Conservation (phyloP, 2,113 vertebrate genomes). For the Mesoclemmys tuberculata region DNA sequence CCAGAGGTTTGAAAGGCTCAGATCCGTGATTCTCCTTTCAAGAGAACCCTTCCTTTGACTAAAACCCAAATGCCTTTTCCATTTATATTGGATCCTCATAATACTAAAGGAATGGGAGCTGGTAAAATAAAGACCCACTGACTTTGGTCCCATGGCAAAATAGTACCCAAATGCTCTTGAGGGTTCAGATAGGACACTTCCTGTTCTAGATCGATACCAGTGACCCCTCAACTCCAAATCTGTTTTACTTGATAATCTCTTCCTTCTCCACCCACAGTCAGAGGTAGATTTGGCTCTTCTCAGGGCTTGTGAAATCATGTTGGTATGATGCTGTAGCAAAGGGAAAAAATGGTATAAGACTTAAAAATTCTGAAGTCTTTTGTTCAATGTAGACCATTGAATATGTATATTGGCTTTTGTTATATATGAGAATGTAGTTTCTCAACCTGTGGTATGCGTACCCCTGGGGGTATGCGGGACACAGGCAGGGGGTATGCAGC, state of each 20-base stretch:
- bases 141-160: not conserved
- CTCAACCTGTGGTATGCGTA: no score
- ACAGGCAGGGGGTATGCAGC: no score
- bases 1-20: no score
- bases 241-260: not conserved
- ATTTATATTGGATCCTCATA: not conserved
- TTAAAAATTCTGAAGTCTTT: not conserved
- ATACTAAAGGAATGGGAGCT: not conserved
- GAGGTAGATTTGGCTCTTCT: not conserved
- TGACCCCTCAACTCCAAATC: not conserved
- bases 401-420: not conserved
- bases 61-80: not conserved
- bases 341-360: not conserved
- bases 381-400: not conserved
- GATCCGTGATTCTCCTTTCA: no score
- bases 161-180: not conserved
- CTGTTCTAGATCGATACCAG: not conserved
- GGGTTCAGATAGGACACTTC: not conserved
- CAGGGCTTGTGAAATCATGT: not conserved
- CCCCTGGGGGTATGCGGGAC: no score
- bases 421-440: not conserved
- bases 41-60: not conserved
- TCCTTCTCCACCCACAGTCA: not conserved
- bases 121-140: not conserved
- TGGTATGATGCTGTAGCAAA: not conserved